Evolutionary conservation across 2,888 invertebrate species (phyloP), one percentile per base, ranked within the genome.

Genomic region (Macrosoma leucophasiata): DNA sequence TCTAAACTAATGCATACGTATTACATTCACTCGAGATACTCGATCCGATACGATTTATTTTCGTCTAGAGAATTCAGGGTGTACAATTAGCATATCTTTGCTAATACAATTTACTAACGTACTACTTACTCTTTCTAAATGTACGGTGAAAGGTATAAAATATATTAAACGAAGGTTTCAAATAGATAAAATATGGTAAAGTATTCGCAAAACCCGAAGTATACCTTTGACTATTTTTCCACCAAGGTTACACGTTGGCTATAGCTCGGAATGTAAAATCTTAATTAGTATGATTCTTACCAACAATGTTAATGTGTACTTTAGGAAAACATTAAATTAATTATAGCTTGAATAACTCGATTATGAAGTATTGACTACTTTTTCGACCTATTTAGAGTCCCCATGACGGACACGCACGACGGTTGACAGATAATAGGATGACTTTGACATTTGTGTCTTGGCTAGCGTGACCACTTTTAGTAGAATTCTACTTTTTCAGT

Each of bases 101-200:
- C 27, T 29, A 34, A 43, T 41, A 40, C 30, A 29, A 34, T 24
- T 39, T 36, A 39, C 30, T 30, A 36, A 37, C 43, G 39, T 62
- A 40, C 57, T 49, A 26, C 29, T n/a, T 39, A 36, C 33, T 30
- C 39, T 46, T 48, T 41, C 36, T 45, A 52, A 56, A 43, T 44
- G 46, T 41, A 24, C 33, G 49, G 46, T 44, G 46, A 56, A 43
- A 59, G 43, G 33, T 36, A 48, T 43, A 44, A 31, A 30, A 59
- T 57, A 43, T 59, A 28, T 52, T 62, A 64, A 67, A 62, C 69
- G 67, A 68, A 66, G 68, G 14, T 22, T 66, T 67, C 52, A 68
- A 79, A 66, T 66, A 52, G 59, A 59, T 58, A 73, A 81, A 82
- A 81, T 82, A 82, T 81, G 81, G 81, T 78, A 79, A 78, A 71